Evolutionary conservation across 2,888 invertebrate species (phyloP).

Genomic region (Griposia aprilina): DNA sequence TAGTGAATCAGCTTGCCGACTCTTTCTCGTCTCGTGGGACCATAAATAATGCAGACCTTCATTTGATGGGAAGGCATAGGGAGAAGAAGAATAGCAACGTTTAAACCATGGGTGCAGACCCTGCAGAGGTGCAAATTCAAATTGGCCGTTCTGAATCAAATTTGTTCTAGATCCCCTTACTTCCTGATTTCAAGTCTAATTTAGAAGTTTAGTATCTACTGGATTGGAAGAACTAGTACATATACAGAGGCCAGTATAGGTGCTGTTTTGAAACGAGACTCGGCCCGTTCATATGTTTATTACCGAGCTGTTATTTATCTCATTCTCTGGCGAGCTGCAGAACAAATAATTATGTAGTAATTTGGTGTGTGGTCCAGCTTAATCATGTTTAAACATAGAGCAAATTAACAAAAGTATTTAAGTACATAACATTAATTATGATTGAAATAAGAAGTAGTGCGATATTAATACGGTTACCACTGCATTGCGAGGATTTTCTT

Average conservation of each 20-base stretch:
- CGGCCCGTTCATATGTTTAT: constrained; percentile 56
- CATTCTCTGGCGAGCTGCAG: constrained; percentile 7
- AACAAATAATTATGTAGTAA: constrained; percentile 24
- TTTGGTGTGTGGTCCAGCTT: constrained; percentile 3
- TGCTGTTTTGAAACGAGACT: constrained; percentile 21
- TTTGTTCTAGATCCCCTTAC: constrained; percentile 20
- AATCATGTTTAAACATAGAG: constrained; percentile 24
- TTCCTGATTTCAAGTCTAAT: constrained; percentile 24
- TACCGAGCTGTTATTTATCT: constrained; percentile 47
- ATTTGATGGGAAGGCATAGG: no score
- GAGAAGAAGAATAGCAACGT: background rate
- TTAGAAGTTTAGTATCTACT: constrained; percentile 7
- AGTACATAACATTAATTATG: background rate
- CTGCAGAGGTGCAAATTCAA: background rate
- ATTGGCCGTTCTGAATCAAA: background rate
- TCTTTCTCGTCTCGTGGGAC: background rate
- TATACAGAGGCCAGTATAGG: constrained; percentile 39
- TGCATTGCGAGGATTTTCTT: background rate
- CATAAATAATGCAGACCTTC: background rate
- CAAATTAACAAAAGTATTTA: background rate
- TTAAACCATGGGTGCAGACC: background rate
- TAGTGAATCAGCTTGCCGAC: background rate
- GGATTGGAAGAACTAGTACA: constrained; percentile 5
- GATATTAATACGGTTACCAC: background rate
- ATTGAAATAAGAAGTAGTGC: background rate